These are phyloP conservation scores for Paratilapia polleni DNA, from an alignment of 2,113 vertebrate species.

Conservation along the genomic window DNA sequence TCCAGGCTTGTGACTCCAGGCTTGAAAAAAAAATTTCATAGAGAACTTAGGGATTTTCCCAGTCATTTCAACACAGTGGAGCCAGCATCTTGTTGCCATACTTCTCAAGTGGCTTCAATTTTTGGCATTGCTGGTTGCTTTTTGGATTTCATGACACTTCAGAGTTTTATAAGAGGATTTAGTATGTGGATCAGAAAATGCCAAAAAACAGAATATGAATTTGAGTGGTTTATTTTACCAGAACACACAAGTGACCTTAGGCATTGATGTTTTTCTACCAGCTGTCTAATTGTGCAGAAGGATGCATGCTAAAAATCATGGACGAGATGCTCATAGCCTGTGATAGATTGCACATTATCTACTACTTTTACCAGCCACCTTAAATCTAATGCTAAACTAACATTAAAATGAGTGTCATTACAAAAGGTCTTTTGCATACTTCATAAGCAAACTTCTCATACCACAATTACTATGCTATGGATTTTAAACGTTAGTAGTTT, in stretches of 20 bases:
- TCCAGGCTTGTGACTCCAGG: neutral
- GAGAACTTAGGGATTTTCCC: neutral
- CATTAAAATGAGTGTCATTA: neutral
- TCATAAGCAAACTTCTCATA: neutral
- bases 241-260: neutral
- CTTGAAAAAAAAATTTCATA: neutral
- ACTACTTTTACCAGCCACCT: neutral
- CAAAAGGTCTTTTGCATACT: neutral
- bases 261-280: neutral
- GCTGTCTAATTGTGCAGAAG: neutral
- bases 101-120: neutral
- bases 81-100: neutral
- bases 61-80: neutral
- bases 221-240: neutral
- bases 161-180: slow-evolving; percentile 13
- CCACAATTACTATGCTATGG: neutral
- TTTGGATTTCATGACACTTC: neutral
- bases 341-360: neutral
- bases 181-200: neutral
- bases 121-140: neutral
- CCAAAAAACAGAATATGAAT: neutral
- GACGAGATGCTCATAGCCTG: neutral
- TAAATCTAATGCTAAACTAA: neutral
- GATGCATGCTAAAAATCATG: neutral
- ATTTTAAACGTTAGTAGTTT: neutral